These are phyloP conservation scores for Polylopha cassiicola DNA, from an alignment of 2,888 invertebrate genomes.

Conservation along the genomic window DNA sequence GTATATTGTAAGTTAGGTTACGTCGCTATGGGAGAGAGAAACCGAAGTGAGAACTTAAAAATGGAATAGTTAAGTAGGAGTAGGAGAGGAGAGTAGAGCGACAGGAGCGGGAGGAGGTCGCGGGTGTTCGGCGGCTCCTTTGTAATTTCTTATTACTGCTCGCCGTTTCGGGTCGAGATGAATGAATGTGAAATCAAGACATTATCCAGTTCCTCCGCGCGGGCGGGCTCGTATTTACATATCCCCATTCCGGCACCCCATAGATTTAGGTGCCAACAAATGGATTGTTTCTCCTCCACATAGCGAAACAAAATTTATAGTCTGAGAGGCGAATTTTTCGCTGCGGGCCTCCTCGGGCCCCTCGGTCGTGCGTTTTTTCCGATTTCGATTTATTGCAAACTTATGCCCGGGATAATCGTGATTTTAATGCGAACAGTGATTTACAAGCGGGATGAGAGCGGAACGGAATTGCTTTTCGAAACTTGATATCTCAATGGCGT, in stretches of 20 bases:
- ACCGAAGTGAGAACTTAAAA: too few species aligned
- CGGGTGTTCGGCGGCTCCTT: too few species aligned
- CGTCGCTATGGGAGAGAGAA: conserved; percentile 7
- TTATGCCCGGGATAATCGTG: conserved; percentile 72
- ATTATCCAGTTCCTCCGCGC: conserved; percentile 32
- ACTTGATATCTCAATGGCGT: conserved; percentile 73
- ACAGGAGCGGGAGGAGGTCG: conserved; percentile 3
- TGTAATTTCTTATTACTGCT: too few species aligned
- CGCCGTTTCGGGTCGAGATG: conserved; percentile 17
- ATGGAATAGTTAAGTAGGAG: too few species aligned
- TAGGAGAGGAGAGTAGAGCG: too few species aligned
- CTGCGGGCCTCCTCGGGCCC: conserved; percentile 31
- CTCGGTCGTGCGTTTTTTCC: conserved; percentile 44
- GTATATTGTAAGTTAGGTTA: conserved; percentile 19
- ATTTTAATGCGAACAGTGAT: conserved; percentile 70
- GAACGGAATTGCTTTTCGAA: conserved; percentile 66
- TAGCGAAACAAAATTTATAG: conserved; percentile 59
- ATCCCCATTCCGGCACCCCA: conserved; percentile 53
- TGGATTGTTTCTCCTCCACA: conserved; percentile 64
- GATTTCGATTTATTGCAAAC: conserved; percentile 70
- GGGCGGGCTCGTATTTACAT: conserved; percentile 49
- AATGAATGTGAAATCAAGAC: conserved; percentile 41
- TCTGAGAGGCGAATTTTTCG: conserved; percentile 50
- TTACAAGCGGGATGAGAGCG: conserved; percentile 56
- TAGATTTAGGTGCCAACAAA: conserved; percentile 65